Evolutionary conservation across 2,888 invertebrate genomes (phyloP).

Genomic region (Epinotia demarniana): DNA sequence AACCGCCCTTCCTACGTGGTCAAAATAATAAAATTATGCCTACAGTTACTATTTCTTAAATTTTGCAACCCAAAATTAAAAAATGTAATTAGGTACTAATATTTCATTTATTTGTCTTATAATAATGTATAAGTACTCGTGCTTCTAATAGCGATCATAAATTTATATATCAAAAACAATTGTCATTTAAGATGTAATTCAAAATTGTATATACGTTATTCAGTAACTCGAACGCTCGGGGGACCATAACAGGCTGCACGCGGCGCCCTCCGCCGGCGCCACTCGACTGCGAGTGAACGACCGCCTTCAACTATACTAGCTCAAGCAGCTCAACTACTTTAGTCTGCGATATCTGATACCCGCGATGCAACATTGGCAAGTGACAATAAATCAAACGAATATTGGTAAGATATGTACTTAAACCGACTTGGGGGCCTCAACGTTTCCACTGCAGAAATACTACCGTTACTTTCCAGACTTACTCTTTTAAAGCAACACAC

Average conservation of each 20-base stretch:
- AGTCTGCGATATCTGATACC: constrained; percentile 25
- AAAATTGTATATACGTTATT: constrained; percentile 45
- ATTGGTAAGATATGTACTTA: constrained; percentile 60
- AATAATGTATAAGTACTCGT: constrained; percentile 40
- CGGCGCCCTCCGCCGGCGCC: background rate
- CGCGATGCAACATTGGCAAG: constrained; percentile 48
- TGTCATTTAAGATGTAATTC: constrained; percentile 35
- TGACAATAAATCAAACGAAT: constrained; percentile 57
- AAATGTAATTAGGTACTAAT: background rate
- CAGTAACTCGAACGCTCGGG: constrained; percentile 50
- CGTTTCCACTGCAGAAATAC: constrained; percentile 36
- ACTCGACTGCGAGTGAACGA: background rate
- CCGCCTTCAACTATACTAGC: constrained; percentile 1
- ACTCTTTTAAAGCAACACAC: constrained; percentile 58
- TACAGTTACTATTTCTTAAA: background rate
- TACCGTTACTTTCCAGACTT: constrained; percentile 43
- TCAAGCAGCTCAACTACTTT: constrained; percentile 25
- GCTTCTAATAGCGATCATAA: constrained; percentile 51
- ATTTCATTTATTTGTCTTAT: background rate
- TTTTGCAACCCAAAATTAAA: background rate
- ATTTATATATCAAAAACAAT: constrained; percentile 1
- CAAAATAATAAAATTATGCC: background rate
- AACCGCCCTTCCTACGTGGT: background rate
- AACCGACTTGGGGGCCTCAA: constrained; percentile 56
- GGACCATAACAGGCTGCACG: constrained; percentile 49